These are phyloP conservation scores for Drosophila setifemur DNA, from an alignment of 1,140 invertebrate species.

Conservation along the genomic window DNA sequence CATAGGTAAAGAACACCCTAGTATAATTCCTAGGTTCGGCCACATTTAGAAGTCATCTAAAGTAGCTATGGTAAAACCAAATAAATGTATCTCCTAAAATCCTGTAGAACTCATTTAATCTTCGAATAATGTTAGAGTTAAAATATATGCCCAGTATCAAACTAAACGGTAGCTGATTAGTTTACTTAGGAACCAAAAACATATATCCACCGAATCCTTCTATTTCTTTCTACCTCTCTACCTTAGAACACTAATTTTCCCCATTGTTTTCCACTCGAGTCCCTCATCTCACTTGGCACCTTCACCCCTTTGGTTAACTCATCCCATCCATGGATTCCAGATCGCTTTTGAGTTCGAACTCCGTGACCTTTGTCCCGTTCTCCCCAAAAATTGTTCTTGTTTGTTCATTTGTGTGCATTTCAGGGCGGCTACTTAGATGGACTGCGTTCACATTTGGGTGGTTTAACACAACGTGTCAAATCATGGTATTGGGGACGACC, in stretches of 20 bases:
- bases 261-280: slow-evolving; percentile 19
- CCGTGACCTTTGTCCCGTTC: slow-evolving; percentile 41
- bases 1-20: no score
- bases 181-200: slow-evolving; percentile 28
- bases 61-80: slow-evolving; percentile 1
- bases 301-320: slow-evolving; percentile 12
- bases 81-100: not conserved
- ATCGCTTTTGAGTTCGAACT: slow-evolving; percentile 31
- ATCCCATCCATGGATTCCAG: slow-evolving; percentile 18
- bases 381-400: slow-evolving; percentile 78
- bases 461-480: slow-evolving; percentile 96
- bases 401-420: slow-evolving; percentile 82
- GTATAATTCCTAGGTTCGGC: no score
- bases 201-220: slow-evolving; percentile 20
- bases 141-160: slow-evolving; percentile 8
- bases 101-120: slow-evolving; percentile 3
- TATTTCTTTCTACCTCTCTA: not conserved
- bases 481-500: slow-evolving; percentile 97
- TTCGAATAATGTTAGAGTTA: not conserved
- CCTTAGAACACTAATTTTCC: slow-evolving; percentile 10
- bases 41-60: slow-evolving; percentile 1
- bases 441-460: slow-evolving; percentile 94
- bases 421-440: slow-evolving; percentile 95
- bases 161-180: slow-evolving; percentile 25
- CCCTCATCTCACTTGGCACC: slow-evolving; percentile 28